Conservation (phyloP, 2,797 vertebrate genomes). For the Cossypha niveicapilla region DNA sequence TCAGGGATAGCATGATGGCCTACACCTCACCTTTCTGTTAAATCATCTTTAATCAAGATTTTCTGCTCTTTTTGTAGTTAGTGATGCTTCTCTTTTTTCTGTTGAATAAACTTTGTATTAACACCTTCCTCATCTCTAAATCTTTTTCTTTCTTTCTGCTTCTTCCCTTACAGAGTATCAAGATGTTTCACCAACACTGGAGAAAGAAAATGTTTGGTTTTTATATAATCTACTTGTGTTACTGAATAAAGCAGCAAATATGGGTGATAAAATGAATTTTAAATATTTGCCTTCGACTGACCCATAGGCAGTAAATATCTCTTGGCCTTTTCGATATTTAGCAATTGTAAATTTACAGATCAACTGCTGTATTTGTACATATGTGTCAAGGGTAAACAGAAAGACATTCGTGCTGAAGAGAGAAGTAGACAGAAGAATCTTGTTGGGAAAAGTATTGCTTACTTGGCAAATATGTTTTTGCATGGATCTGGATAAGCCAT, state of each 20-base stretch:
- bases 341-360: neutral
- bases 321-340: neutral
- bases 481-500: constrained; percentile 94
- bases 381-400: neutral
- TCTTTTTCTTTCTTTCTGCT: neutral
- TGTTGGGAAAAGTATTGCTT: constrained; percentile 53
- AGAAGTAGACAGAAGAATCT: neutral
- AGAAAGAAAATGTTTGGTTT: neutral
- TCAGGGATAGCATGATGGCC: neutral
- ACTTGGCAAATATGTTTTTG: constrained; percentile 94
- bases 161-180: neutral
- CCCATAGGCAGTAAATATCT: neutral
- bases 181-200: neutral
- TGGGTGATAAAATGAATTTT: neutral
- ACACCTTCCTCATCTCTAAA: neutral
- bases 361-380: neutral
- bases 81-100: neutral
- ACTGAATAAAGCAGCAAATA: neutral
- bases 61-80: neutral
- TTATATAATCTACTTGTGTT: neutral
- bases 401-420: neutral
- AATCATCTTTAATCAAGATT: neutral
- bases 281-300: neutral
- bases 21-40: neutral
- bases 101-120: neutral